Base-by-base conservation (phyloP, 2,888 invertebrate genomes). In the Drosophila suboccidentalis region DNA sequence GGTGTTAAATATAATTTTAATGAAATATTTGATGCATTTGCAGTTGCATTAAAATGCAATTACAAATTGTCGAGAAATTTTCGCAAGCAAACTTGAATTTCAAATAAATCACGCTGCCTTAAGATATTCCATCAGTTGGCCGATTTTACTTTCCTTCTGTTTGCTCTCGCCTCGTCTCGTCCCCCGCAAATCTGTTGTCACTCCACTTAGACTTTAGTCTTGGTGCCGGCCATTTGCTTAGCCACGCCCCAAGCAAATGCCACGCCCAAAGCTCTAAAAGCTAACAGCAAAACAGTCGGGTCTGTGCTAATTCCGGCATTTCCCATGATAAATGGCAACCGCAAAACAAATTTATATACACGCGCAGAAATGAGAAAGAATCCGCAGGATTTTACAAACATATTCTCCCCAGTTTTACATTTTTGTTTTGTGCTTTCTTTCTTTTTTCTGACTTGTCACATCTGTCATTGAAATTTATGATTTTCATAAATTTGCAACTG, bases 311-410 rank as follows among this genome's bases (percentile, higher is more conserved):
- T 80, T 84, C 78, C 60, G 71, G 66, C 70, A 70, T 63, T 75
- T 67, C 43, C 57, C 74, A 78, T 77, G 89, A 87, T 85, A 80
- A 87, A 89, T 85, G 77, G 79, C 55, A 50, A 57, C 76, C 83
- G 58, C 83, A 68, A 62, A 53, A 68, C 64, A 80, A 66, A 82
- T 72, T 80, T 71, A 61, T 72, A 54, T 62, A 70, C 63, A 58
- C 53, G 50, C 66, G 50, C 61, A 38, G 53, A 75, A 75, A 64
- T 39, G 36, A 44, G 36, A 51, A 36, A 47, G 39, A 55, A 63
- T 38, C 19, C 39, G 46, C 41, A 34, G 46, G 36, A 77, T 57
- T 62, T 55, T 29, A 46, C 44, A 49, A 53, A 36, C 34, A 32
- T 47, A 32, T 47, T 63, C 36, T 34, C n/a, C 10, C 4, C 26